Evolutionary conservation across 2,113 vertebrate genomes (phyloP).

Genomic region (Channa argus): DNA sequence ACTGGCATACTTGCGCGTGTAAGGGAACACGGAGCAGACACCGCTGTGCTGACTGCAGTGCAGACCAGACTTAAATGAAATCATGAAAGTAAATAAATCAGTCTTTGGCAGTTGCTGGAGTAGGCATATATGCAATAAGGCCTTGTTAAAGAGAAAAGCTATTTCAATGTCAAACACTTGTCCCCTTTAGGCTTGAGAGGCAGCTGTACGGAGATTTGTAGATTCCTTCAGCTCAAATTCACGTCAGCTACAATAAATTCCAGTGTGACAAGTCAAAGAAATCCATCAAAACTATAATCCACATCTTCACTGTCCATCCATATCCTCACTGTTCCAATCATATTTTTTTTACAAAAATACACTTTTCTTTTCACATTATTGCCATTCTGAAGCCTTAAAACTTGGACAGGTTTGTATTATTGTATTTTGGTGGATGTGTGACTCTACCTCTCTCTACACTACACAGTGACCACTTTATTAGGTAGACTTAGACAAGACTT

Average conservation of each 20-base stretch:
- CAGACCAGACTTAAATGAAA: slow-evolving; percentile 39
- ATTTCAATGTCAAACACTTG: slow-evolving; percentile 10
- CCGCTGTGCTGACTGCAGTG: slow-evolving; percentile 4
- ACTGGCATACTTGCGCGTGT: slow-evolving; percentile 35
- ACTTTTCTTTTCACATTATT: not conserved
- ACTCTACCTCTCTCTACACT: not conserved
- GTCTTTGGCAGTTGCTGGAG: slow-evolving; percentile 53
- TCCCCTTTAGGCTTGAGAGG: not conserved
- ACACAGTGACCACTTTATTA: not conserved
- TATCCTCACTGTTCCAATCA: not conserved
- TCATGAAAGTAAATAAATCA: slow-evolving; percentile 77
- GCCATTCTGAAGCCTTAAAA: not conserved
- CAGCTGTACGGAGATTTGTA: slow-evolving; percentile 7
- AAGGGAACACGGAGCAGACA: slow-evolving; percentile 54
- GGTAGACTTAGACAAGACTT: no score
- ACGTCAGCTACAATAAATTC: slow-evolving; percentile 20
- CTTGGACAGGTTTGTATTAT: not conserved
- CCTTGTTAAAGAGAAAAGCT: slow-evolving; percentile 18
- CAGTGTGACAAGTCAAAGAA: not conserved
- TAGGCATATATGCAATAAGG: slow-evolving; percentile 33
- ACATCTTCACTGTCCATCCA: not conserved
- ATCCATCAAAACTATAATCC: not conserved
- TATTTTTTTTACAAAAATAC: not conserved
- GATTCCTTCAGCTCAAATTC: slow-evolving; percentile 11
- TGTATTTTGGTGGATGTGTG: not conserved